A percentile compares a stretch with the other conserved stretches of the same genome.
Evolutionary conservation across 2,888 invertebrate species (phyloP).

Genomic region (Agonopterix alstromeriana): DNA sequence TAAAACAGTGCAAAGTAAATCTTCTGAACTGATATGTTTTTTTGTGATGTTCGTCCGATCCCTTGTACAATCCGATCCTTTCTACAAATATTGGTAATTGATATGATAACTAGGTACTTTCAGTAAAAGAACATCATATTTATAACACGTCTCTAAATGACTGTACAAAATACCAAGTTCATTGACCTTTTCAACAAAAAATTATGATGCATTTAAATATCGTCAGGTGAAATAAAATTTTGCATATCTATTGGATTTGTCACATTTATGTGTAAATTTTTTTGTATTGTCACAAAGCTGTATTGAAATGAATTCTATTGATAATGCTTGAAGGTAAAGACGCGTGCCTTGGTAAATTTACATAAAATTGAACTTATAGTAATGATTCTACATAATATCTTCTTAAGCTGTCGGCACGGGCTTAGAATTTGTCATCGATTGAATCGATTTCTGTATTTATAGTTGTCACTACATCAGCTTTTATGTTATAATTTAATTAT

Average conservation of each 20-base stretch:
- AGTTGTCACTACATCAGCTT: too few species aligned
- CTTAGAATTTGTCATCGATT: conserved; percentile 1
- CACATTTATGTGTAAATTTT: conserved; percentile 54
- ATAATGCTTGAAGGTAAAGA: conserved; percentile 12
- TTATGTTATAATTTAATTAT: too few species aligned
- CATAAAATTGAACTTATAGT: conserved; percentile 34
- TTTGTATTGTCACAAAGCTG: conserved; percentile 18
- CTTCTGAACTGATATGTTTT: too few species aligned
- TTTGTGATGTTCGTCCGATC: too few species aligned
- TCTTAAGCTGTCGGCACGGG: conserved; percentile 8
- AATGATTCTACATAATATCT: conserved; percentile 7
- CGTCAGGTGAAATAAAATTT: conserved; percentile 53
- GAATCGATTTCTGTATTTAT: not conserved
- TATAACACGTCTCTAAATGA: conserved; percentile 34
- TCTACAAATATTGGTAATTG: too few species aligned
- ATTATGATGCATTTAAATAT: conserved; percentile 47
- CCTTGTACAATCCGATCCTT: too few species aligned
- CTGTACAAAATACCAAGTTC: conserved; percentile 46
- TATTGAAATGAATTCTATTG: not conserved
- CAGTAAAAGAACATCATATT: not conserved
- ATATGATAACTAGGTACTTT: too few species aligned
- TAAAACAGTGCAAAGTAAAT: too few species aligned
- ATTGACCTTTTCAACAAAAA: conserved; percentile 44
- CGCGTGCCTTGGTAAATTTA: conserved; percentile 35
- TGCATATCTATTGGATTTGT: conserved; percentile 60